phyloP scores from a whole-genome alignment of 2,888 invertebrate genomes.

The Xylocampa areola region DNA sequence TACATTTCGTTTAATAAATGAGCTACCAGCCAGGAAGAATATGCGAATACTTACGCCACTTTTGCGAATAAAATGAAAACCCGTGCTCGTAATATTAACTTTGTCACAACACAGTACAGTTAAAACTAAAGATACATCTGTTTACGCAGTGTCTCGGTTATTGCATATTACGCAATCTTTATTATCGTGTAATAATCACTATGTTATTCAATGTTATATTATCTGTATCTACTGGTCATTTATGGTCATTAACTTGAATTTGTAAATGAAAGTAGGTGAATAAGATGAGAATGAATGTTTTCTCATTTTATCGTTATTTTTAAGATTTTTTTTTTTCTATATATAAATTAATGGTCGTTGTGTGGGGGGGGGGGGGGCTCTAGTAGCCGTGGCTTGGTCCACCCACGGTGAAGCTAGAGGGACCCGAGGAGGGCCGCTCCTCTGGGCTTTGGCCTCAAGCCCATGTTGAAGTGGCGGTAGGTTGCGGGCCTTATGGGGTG shows the following conservation, averaged over 20 bases:
- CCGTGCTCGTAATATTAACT: conserved; percentile 14
- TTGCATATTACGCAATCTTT: conserved; percentile 36
- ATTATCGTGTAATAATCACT: conserved; percentile 39
- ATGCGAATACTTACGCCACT: conserved; percentile 36
- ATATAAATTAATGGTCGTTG: too few species aligned
- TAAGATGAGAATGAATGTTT: too few species aligned
- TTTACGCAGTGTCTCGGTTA: conserved; percentile 32
- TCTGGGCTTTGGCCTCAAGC: too few species aligned
- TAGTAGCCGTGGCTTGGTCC: too few species aligned
- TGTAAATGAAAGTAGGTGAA: conserved; percentile 1
- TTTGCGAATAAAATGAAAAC: conserved; percentile 12
- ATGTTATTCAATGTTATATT: conserved; percentile 41
- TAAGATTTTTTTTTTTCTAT: too few species aligned
- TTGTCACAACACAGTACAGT: conserved; percentile 26
- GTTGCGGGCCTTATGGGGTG: too few species aligned
- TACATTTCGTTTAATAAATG: too few species aligned
- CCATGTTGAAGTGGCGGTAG: too few species aligned
- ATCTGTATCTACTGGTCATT: conserved; percentile 32
- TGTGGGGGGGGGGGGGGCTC: too few species aligned
- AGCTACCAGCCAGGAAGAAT: neutral
- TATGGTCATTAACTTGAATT: neutral
- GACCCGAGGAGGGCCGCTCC: too few species aligned
- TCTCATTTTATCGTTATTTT: too few species aligned
- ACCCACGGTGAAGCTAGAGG: too few species aligned
- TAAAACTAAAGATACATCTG: conserved; percentile 42